Evolutionary conservation across 2,797 vertebrate species (phyloP).

Genomic region (Silurus lanzhouensis): DNA sequence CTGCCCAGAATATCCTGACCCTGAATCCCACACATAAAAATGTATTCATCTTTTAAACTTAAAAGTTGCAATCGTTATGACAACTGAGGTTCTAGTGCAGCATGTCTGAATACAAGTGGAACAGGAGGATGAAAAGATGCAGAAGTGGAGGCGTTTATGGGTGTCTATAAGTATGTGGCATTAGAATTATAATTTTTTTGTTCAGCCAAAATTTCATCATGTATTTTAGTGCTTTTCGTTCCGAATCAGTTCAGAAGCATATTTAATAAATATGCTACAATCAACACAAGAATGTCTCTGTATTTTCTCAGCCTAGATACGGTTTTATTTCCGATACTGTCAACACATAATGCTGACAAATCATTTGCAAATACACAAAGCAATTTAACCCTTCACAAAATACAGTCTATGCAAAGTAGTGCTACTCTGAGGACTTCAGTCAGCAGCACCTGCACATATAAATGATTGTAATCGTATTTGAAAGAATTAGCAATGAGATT

Average conservation of each 20-base stretch:
- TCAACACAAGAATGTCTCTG: neutral
- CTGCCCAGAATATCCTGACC: neutral
- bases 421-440: neutral
- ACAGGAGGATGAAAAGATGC: neutral
- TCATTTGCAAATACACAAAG: neutral
- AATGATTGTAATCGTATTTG: conserved; percentile 43
- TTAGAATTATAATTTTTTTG: neutral
- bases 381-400: neutral
- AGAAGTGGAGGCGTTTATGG: conserved; percentile 3
- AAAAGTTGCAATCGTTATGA: neutral
- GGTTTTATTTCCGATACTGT: neutral
- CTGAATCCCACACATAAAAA: neutral
- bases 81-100: neutral
- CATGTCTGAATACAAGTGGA: neutral
- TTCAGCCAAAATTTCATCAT: neutral
- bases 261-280: neutral
- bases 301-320: neutral
- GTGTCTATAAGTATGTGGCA: neutral
- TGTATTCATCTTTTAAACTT: neutral
- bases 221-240: neutral
- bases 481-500: conserved; percentile 49
- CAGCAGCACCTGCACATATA: conserved; percentile 39
- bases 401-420: conserved; percentile 41
- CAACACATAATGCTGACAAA: neutral
- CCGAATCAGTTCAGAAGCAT: neutral